phyloP scores from a whole-genome alignment of 1,140 invertebrate species.

The Cotesia vestalis region DNA sequence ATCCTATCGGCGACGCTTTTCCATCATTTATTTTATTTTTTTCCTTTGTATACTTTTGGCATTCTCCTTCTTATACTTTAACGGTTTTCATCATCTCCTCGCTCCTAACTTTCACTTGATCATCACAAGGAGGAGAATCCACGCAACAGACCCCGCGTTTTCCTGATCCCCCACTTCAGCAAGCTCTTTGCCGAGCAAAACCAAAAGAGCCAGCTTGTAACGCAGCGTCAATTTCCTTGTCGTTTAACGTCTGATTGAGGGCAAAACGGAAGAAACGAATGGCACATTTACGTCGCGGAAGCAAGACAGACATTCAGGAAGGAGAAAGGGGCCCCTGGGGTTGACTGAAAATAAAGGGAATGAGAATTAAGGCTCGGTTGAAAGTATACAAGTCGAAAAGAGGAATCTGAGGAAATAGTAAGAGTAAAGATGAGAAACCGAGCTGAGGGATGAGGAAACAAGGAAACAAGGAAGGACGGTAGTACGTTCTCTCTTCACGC shows the following conservation, averaged over 20 bases:
- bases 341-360: no score
- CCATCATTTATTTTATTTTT: background rate
- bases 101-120: background rate
- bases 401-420: no score
- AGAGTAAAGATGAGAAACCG: background rate
- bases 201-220: slow-evolving; percentile 5
- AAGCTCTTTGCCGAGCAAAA: background rate
- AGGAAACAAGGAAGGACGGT: background rate
- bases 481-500: background rate
- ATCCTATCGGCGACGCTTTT: background rate
- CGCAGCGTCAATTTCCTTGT: slow-evolving; percentile 52
- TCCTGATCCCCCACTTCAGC: background rate
- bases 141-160: background rate
- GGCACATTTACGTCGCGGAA: slow-evolving; percentile 15
- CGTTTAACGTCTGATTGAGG: slow-evolving; percentile 52
- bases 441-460: background rate
- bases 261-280: slow-evolving; percentile 29
- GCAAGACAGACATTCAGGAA: slow-evolving; percentile 20
- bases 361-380: no score
- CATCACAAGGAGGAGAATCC: background rate
- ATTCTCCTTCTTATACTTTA: no score
- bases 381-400: no score
- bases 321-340: no score
- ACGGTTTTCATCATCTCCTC: background rate
- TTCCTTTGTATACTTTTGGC: no score